phyloP scores from a whole-genome alignment of 2,888 invertebrate species.

The Operophtera brumata region DNA sequence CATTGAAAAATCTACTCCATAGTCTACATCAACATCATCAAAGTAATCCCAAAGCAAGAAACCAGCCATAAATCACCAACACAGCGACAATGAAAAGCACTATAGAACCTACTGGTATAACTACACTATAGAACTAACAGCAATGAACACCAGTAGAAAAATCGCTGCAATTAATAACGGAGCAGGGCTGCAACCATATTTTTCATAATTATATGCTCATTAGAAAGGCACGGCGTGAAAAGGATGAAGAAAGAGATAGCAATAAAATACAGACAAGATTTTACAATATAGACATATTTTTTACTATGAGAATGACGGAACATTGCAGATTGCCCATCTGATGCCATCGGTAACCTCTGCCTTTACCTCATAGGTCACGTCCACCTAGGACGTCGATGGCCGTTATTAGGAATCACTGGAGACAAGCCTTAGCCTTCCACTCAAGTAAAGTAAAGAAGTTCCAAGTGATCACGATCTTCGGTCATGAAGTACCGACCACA shows the following conservation, averaged over 20 bases:
- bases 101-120: slow-evolving; percentile 32
- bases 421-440: too few relatives aligned
- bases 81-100: slow-evolving; percentile 45
- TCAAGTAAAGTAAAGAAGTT: too few relatives aligned
- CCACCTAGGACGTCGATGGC: too few relatives aligned
- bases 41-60: slow-evolving; percentile 10
- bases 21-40: neutral
- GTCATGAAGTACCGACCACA: too few relatives aligned
- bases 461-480: too few relatives aligned
- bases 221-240: slow-evolving; percentile 51
- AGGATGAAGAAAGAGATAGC: slow-evolving; percentile 37
- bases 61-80: slow-evolving; percentile 11
- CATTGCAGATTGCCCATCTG: too few relatives aligned
- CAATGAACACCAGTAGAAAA: slow-evolving; percentile 39
- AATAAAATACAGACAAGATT: slow-evolving; percentile 25
- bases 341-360: too few relatives aligned
- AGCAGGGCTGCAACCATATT: slow-evolving; percentile 54
- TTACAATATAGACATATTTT: too few relatives aligned
- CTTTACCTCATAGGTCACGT: too few relatives aligned
- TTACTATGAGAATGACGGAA: too few relatives aligned
- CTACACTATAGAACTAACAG: slow-evolving; percentile 9
- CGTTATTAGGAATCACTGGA: too few relatives aligned
- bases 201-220: slow-evolving; percentile 69
- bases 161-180: slow-evolving; percentile 51
- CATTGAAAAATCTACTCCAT: slow-evolving; percentile 4